Base-by-base conservation (phyloP, 1,140 invertebrate species). In the Coboldia fuscipes region DNA sequence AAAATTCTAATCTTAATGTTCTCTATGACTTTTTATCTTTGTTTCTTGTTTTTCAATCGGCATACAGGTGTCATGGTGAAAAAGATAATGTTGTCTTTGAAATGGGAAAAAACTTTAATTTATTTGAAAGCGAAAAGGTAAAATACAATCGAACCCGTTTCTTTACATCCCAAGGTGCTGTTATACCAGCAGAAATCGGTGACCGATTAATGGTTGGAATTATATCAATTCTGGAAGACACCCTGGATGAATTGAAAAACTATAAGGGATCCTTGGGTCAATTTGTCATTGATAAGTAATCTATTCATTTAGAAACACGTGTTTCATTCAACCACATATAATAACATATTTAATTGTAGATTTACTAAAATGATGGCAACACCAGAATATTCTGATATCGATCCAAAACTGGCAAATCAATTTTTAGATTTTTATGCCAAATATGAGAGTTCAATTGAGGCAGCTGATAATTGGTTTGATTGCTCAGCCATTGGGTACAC, bases 51-150 rank as follows among this genome's bases (percentile, higher is more conserved):
- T 48, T 19, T 12, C 6, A 15, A 18, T n/a, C 8, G 5, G 6
- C 15, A 7, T 47, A 12, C 38, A 60, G 58, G 58, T 67, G 84
- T 41, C 83, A 89, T 44, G 83, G 84, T 12, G 68, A 84, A 48
- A 56, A 68, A 38, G 63, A 57, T 14, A 81, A 86, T 55, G 45
- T 62, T 9, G 68, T 79, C 1, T 82, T 65, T 46, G 51, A 74
- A 34, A 42, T 72, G 22, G 71, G 70, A 0, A 66, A 66, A 32
- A 57, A 65, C 22, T 41, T 66, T 9, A 50, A 62, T 42, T 40
- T 74, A 2, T 41, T 73, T 6, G 57, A 54, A n/a, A 39, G 40
- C 34, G 45, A 43, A 0, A 42, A 39, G 9, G 33, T 17, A 6
- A 36, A 54, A 30, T 44, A 46, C n/a, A 39, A 45, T 13, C 47